Evolutionary conservation across 2,113 vertebrate genomes (phyloP).

Genomic region (Motacilla tschutschensis): DNA sequence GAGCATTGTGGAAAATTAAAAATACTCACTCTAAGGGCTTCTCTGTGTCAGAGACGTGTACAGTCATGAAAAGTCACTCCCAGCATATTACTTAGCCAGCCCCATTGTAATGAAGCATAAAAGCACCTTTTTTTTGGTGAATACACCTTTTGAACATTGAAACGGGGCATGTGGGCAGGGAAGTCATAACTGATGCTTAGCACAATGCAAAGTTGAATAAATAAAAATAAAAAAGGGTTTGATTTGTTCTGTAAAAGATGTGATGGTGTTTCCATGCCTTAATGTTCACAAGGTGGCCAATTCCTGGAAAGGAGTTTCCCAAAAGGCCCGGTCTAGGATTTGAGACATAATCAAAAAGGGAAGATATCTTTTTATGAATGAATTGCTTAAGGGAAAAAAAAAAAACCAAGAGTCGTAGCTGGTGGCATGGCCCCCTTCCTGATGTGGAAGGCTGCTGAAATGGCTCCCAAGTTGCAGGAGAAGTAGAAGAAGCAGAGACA

Average conservation of each 20-base stretch:
- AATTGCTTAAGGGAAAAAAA: neutral
- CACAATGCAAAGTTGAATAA: neutral
- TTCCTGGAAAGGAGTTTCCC: neutral
- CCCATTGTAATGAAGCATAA: neutral
- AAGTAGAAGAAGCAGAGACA: constrained; percentile 14
- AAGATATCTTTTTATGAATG: neutral
- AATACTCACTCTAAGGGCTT: neutral
- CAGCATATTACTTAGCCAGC: neutral
- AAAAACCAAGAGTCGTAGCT: neutral
- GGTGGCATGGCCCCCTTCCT: neutral
- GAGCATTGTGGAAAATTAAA: neutral
- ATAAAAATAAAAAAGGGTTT: neutral
- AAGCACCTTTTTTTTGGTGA: neutral
- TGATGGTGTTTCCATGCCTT: neutral
- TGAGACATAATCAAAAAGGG: neutral
- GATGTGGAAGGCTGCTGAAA: neutral
- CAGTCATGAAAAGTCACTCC: neutral
- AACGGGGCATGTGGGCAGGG: neutral
- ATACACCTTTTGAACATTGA: neutral
- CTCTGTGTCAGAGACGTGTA: neutral
- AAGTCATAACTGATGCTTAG: neutral
- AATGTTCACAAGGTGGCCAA: neutral
- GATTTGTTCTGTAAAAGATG: neutral
- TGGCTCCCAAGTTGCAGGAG: neutral
- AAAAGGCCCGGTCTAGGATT: neutral